These are phyloP conservation scores for Propithecus perrieri DNA, from an alignment of 2,797 vertebrate genomes.

Conservation along the genomic window DNA sequence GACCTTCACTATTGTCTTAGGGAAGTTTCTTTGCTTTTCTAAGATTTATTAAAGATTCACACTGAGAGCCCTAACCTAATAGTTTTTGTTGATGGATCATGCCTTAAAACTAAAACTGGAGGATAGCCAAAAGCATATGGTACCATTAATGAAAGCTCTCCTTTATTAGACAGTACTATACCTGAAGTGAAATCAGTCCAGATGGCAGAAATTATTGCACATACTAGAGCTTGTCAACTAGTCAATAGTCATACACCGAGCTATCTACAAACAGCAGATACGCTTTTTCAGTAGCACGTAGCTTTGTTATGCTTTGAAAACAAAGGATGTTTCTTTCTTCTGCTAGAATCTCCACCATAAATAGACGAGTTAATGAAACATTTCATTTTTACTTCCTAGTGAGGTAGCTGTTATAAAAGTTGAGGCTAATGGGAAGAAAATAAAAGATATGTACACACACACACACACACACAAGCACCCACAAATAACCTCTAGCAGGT, in stretches of 20 bases:
- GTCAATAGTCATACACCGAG: background rate
- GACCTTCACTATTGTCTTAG: background rate
- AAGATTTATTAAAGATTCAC: background rate
- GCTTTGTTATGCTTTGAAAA: background rate
- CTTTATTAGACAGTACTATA: background rate
- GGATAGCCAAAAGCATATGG: background rate
- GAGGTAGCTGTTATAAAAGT: background rate
- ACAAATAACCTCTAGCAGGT: background rate
- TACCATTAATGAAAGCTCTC: background rate
- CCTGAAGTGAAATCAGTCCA: background rate
- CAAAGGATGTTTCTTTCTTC: background rate
- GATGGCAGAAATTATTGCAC: background rate
- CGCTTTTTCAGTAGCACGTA: background rate
- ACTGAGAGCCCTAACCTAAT: background rate
- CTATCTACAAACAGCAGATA: background rate
- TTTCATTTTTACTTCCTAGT: background rate
- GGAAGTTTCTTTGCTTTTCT: background rate
- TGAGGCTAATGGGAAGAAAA: background rate
- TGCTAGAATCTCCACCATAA: background rate
- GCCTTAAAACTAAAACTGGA: background rate
- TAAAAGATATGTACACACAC: background rate
- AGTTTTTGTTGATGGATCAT: background rate
- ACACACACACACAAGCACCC: no score
- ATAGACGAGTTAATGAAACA: background rate
- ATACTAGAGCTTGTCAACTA: background rate